A percentile compares a stretch with the other conserved stretches of the same genome.
phyloP scores from a whole-genome alignment of 2,888 invertebrate species.

The Frankliniella intonsa region DNA sequence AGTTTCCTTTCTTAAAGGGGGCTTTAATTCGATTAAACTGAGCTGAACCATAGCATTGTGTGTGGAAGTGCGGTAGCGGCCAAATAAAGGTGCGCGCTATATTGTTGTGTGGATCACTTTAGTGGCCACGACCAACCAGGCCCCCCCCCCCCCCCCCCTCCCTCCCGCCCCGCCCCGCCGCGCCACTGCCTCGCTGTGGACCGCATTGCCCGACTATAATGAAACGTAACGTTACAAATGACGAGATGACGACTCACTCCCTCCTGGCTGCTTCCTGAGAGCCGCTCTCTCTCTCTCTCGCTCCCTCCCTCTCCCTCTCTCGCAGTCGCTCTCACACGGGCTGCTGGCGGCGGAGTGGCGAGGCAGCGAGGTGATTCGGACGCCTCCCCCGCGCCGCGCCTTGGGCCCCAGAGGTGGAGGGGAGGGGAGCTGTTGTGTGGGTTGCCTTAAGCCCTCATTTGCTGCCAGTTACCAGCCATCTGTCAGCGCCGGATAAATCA shows the following conservation, averaged over 20 bases:
- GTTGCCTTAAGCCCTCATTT: conserved; percentile 26
- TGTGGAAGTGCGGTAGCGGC: too few relatives aligned
- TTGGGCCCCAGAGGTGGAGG: too few relatives aligned
- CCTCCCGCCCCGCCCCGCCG: too few relatives aligned
- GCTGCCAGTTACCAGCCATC: conserved; percentile 23
- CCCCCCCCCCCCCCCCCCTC: too few relatives aligned
- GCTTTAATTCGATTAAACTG: too few relatives aligned
- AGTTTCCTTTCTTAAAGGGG: too few relatives aligned
- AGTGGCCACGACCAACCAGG: too few relatives aligned
- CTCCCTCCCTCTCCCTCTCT: not conserved
- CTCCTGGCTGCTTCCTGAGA: not conserved
- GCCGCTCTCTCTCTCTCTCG: not conserved
- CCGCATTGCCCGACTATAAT: conserved; percentile 1
- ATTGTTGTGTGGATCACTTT: too few relatives aligned
- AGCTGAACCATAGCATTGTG: too few relatives aligned
- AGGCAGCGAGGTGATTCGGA: not conserved
- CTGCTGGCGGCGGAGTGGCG: too few relatives aligned
- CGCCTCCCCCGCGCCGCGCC: not conserved
- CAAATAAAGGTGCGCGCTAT: too few relatives aligned
- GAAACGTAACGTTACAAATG: conserved; percentile 13
- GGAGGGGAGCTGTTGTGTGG: not conserved
- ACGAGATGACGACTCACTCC: not conserved
- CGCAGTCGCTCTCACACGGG: too few relatives aligned
- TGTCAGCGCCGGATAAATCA: conserved; percentile 13
- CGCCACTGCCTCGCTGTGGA: not conserved